A percentile compares a stretch with the other conserved stretches of the same genome.
Evolutionary conservation across 2,113 vertebrate species (phyloP).

Genomic region (Syngnathus scovelli): DNA sequence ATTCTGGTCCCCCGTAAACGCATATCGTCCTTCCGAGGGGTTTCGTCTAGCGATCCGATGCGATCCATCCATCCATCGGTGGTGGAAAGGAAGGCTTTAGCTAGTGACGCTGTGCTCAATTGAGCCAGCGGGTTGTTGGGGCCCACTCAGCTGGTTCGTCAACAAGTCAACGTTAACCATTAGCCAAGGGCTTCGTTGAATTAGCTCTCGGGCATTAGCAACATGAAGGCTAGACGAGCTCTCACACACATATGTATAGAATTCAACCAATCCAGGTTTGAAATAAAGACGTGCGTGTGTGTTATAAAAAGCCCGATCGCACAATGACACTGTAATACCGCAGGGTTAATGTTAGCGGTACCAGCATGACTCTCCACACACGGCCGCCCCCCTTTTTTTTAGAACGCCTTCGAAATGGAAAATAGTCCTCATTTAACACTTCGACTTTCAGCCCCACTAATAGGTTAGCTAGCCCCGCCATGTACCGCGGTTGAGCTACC

Average conservation of each 20-base stretch:
- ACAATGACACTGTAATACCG: constrained; percentile 57
- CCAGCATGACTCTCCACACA: constrained; percentile 49
- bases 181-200: constrained; percentile 52
- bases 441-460: constrained; percentile 35
- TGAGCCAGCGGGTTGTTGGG: constrained; percentile 63
- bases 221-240: constrained; percentile 27
- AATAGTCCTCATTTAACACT: constrained; percentile 11
- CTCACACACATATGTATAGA: background rate
- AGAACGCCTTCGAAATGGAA: constrained; percentile 11
- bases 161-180: constrained; percentile 68
- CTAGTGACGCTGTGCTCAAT: constrained; percentile 60
- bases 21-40: background rate
- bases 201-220: constrained; percentile 42
- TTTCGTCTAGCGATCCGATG: background rate
- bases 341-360: constrained; percentile 49
- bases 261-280: background rate
- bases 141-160: constrained; percentile 65
- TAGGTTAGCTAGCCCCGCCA: constrained; percentile 56
- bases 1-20: constrained; percentile 26
- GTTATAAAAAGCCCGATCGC: constrained; percentile 5
- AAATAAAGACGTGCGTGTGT: background rate
- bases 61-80: constrained; percentile 51
- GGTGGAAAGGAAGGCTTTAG: constrained; percentile 32
- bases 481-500: constrained; percentile 37
- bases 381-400: no score